phyloP scores from a whole-genome alignment of 2,113 vertebrate genomes.

The Phrynosoma platyrhinos region DNA sequence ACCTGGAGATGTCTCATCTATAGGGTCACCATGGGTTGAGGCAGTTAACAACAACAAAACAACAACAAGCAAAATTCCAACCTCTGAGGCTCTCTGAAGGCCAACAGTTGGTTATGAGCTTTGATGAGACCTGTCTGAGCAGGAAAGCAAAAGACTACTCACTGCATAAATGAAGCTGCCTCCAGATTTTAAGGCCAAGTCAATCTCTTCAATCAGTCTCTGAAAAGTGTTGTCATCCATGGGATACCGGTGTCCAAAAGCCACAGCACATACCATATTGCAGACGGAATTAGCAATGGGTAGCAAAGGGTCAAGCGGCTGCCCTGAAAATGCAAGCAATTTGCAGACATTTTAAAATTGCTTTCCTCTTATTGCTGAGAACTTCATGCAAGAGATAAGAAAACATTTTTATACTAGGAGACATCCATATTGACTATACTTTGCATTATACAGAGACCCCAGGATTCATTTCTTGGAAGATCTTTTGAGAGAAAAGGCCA shows the following conservation, averaged over 20 bases:
- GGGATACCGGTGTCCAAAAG: conserved; percentile 39
- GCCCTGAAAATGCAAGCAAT: conserved; percentile 21
- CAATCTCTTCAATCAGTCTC: conserved; percentile 37
- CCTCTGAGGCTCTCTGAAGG: not conserved
- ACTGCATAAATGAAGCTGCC: not conserved
- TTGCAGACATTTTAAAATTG: not conserved
- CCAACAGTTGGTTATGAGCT: not conserved
- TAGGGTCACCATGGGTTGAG: too few species aligned
- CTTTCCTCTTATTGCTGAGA: not conserved
- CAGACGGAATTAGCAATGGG: conserved; percentile 24
- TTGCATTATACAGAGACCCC: too few species aligned
- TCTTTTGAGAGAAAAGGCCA: conserved; percentile 77
- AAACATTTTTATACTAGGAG: not conserved
- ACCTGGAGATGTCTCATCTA: too few species aligned
- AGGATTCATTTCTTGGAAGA: conserved; percentile 49
- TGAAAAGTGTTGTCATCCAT: conserved; percentile 43
- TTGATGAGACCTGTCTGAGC: not conserved
- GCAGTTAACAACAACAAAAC: too few species aligned
- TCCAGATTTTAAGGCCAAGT: not conserved
- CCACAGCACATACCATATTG: conserved; percentile 38
- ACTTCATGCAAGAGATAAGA: not conserved
- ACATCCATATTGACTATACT: too few species aligned
- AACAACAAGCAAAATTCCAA: not conserved
- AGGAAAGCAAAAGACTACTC: not conserved
- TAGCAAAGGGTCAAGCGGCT: conserved; percentile 42